Conservation (phyloP, 2,888 invertebrate genomes). For the Aleiodes leptofemur region DNA sequence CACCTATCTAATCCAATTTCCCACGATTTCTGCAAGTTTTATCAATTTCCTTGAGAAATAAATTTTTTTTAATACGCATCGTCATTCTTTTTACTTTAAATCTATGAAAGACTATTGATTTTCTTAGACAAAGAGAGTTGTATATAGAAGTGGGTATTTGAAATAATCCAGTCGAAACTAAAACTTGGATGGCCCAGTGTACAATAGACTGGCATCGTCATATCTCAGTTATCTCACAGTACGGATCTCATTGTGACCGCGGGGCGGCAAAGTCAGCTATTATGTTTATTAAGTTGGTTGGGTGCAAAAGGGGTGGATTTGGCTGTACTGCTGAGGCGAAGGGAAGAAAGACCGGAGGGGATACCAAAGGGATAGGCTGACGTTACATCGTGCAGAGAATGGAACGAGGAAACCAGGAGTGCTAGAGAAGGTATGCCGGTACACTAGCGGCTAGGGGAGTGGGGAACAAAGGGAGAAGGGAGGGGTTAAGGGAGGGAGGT, state of each 20-base stretch:
- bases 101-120: conserved; percentile 26
- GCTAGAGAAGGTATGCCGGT: conserved; percentile 43
- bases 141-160: conserved; percentile 39
- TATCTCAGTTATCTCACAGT: conserved; percentile 69
- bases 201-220: conserved; percentile 66
- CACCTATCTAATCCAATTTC: too few species aligned
- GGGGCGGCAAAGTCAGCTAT: conserved; percentile 72
- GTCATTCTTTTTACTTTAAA: not conserved
- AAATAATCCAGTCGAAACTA: conserved; percentile 63
- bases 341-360: conserved; percentile 50
- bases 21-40: too few species aligned
- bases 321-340: conserved; percentile 47
- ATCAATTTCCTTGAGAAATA: not conserved
- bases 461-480: conserved; percentile 34
- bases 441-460: conserved; percentile 33
- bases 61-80: not conserved
- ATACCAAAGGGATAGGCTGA: conserved; percentile 28
- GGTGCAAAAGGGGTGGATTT: conserved; percentile 50
- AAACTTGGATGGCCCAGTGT: conserved; percentile 60
- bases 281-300: conserved; percentile 75
- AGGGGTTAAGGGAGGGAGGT: conserved; percentile 52
- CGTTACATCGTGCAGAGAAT: conserved; percentile 49
- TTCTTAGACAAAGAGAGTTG: conserved; percentile 22
- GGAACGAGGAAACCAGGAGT: conserved; percentile 52
- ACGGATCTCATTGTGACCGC: conserved; percentile 71